A percentile compares a stretch with the other conserved stretches of the same genome.
Evolutionary conservation across 2,888 invertebrate genomes (phyloP).

Genomic region (Zootermopsis nevadensis): DNA sequence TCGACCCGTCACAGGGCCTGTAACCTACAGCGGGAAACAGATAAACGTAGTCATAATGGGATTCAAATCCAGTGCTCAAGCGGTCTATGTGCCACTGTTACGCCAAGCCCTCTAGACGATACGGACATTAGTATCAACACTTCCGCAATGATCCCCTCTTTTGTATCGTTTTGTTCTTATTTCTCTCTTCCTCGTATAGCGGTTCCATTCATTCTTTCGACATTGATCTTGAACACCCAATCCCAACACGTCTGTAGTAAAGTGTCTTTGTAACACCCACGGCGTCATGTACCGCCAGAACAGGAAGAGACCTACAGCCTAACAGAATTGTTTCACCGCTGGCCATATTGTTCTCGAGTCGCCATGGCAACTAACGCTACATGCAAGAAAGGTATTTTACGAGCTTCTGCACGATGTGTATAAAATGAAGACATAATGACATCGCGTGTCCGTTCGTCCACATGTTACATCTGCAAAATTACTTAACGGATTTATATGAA

Average conservation of each 20-base stretch:
- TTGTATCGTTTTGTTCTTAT: background rate
- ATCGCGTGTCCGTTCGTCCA: too few relatives aligned
- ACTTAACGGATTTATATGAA: too few relatives aligned
- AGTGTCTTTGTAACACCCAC: background rate
- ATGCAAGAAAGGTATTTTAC: too few relatives aligned
- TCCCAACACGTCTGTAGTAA: background rate
- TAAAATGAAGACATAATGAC: too few relatives aligned
- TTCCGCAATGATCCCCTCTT: background rate
- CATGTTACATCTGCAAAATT: too few relatives aligned
- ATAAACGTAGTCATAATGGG: too few relatives aligned
- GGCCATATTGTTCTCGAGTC: background rate
- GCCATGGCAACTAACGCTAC: background rate
- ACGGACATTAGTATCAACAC: background rate
- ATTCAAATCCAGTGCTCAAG: too few relatives aligned
- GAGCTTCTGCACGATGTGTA: too few relatives aligned
- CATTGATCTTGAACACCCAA: background rate
- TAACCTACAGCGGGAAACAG: too few relatives aligned
- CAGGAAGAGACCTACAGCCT: background rate
- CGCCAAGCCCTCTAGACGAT: background rate
- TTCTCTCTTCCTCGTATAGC: constrained; percentile 2
- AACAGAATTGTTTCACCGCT: too few relatives aligned
- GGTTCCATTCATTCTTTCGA: background rate
- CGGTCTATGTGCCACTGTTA: background rate
- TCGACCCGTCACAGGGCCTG: too few relatives aligned
- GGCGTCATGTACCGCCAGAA: background rate